Base-by-base conservation (phyloP, 2,888 invertebrate species). In the Brenthis daphne region DNA sequence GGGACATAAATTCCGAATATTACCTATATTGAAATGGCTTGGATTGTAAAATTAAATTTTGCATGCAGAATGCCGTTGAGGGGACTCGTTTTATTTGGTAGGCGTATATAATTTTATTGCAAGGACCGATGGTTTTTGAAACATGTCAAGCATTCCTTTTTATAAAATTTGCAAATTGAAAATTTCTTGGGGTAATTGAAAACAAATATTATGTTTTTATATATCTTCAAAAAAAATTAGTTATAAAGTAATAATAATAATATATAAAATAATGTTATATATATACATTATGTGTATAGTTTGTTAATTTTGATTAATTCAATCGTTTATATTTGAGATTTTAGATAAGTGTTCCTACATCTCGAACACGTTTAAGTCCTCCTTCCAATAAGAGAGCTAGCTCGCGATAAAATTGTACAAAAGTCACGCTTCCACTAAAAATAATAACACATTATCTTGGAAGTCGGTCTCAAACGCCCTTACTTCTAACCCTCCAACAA, bases 21-120 rank as follows among this genome's bases (percentile, higher is more conserved):
- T 90, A 88, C 92, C 92, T 92, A 92, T 92, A 92, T 90, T 89
- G 91, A 85, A 89, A 85, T 85, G 87, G 82, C 82, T 83, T 79
- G 87, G 87, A 89, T 89, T 90, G 85, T 90, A 90, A 92, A 92
- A 92, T 92, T 92, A 85, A 92, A 89, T 92, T 92, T 88, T 87
- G 92, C 91, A 92, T 92, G 90, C 92, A 87, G 88, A 91, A 90
- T 78, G 84, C 77, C 82, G 85, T 54, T 81, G 75, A 75, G 76
- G 74, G 77, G 79, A 81, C 85, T 85, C 81, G 83, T 83, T 88
- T 89, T 92, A 92, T 92, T 92, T 88, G 86, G 92, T 87, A 92
- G 92, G 92, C 92, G 92, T 92, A 90, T 90, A 92, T 92, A 92
- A 92, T 92, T 92, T 92, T 92, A 92, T 90, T 87, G 88, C 88